Base-by-base conservation (phyloP, 2,888 invertebrate species). In the Drosophila nr. perissopoda region DNA sequence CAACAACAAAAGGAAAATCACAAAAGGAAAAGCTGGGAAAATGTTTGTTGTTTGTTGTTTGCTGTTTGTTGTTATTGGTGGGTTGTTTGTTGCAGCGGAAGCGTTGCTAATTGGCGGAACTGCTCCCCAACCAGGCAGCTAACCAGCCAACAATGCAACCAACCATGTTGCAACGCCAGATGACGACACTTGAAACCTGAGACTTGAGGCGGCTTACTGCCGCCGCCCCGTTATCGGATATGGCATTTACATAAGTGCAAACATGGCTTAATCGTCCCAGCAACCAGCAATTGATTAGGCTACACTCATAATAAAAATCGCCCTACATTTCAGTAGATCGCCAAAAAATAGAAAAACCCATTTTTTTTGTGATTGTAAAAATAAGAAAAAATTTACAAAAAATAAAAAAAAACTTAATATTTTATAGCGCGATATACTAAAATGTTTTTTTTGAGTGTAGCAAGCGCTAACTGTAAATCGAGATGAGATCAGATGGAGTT, bases 41-140 rank as follows among this genome's bases (percentile, higher is more conserved):
- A 79, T 72, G 61, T 81, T 82, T 76, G 46, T 51, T 66, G 53
- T 27, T 40, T 49, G 48, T 0, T 73, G 51, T 65, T 21, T 62
- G 60, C 18, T 63, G 49, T 42, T 29, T 51, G 49, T 42, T 69
- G 21, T 16, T 46, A 46, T 25, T 46, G 46, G 70, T 56, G 18
- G 36, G 36, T 7, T 42, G 29, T 21, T 27, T 60, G 51, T 4
- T 66, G 75, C 90, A 80, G 90, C 90, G 89, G 87, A 89, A 88
- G 90, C 87, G 58, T 64, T 76, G 77, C 87, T 90, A 90, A 88
- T 88, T 88, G 87, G 90, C 87, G 87, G 90, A 88, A 88, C 90
- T 88, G 83, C 76, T 56, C 53, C 66, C 66, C 70, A 66, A 48
- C n/a, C 36, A 38, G 27, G 4, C 63, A 63, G 33, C 53, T 52